A percentile compares a stretch with the other conserved stretches of the same genome.
These are phyloP conservation scores for Taxidea taxus DNA, from an alignment of 2,113 vertebrate genomes.

Conservation along the genomic window DNA sequence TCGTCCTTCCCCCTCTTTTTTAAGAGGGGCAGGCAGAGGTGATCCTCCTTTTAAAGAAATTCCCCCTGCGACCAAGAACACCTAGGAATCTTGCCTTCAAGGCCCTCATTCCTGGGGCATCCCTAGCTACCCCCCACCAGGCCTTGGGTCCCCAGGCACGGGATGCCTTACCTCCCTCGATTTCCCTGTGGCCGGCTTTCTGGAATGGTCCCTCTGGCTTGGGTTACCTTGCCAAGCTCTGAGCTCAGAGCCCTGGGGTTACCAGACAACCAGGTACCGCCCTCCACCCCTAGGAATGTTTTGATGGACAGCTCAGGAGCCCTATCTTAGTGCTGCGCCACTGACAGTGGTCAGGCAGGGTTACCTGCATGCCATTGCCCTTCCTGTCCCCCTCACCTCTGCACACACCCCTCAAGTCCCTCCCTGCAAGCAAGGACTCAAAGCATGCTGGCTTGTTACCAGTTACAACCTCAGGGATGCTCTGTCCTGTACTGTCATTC, in stretches of 20 bases:
- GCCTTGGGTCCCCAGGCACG: too few species aligned
- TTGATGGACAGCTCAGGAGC: conserved; percentile 44
- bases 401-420: not conserved
- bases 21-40: not conserved
- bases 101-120: not conserved
- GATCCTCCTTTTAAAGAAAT: not conserved
- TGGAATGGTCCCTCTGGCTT: conserved; percentile 57
- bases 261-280: conserved; percentile 33
- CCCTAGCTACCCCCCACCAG: not conserved
- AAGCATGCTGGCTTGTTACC: not conserved
- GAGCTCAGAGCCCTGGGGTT: conserved; percentile 16
- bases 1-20: not conserved
- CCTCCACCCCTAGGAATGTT: not conserved
- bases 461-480: not conserved
- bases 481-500: not conserved
- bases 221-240: conserved; percentile 49
- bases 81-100: not conserved
- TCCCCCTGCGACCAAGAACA: not conserved
- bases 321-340: conserved; percentile 34
- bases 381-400: not conserved
- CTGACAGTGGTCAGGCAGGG: not conserved
- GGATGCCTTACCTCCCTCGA: not conserved
- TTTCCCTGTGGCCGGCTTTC: not conserved
- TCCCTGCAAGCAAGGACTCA: not conserved
- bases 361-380: not conserved